Evolutionary conservation across 2,113 vertebrate genomes (phyloP).

Genomic region (Aix galericulata): DNA sequence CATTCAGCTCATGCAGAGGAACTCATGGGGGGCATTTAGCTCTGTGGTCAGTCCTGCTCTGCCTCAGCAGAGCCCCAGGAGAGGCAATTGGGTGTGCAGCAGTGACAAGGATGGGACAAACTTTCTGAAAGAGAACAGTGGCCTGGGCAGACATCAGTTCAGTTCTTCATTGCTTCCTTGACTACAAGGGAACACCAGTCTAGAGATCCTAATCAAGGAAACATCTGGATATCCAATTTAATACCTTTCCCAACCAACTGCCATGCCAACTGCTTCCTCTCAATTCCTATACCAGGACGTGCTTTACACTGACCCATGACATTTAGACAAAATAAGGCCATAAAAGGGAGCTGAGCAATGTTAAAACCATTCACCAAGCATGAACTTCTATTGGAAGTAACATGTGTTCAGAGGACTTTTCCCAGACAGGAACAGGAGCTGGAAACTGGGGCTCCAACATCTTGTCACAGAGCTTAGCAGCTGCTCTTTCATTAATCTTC

Average conservation of each 20-base stretch:
- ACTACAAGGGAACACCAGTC: not conserved
- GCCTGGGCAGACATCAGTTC: not conserved
- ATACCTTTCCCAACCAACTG: not conserved
- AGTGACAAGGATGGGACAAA: not conserved
- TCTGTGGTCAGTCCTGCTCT: rapidly evolving
- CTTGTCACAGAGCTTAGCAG: not conserved
- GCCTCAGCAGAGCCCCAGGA: not conserved
- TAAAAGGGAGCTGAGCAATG: not conserved
- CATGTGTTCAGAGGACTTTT: not conserved
- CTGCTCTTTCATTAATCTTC: not conserved
- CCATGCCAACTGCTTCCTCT: slow-evolving; percentile 12
- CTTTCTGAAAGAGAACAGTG: not conserved
- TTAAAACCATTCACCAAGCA: not conserved
- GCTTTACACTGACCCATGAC: not conserved
- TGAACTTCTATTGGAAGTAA: not conserved
- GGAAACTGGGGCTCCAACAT: not conserved
- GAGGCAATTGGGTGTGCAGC: not conserved
- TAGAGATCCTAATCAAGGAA: slow-evolving; percentile 39
- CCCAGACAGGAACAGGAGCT: not conserved
- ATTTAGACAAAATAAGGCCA: slow-evolving; percentile 1
- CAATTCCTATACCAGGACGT: not conserved
- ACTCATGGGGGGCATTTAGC: rapidly evolving
- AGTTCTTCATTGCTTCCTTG: not conserved
- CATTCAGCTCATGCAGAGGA: not conserved
- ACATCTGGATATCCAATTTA: not conserved